Conservation (phyloP, 2,888 invertebrate species). For the Dichetophora obliterata region DNA sequence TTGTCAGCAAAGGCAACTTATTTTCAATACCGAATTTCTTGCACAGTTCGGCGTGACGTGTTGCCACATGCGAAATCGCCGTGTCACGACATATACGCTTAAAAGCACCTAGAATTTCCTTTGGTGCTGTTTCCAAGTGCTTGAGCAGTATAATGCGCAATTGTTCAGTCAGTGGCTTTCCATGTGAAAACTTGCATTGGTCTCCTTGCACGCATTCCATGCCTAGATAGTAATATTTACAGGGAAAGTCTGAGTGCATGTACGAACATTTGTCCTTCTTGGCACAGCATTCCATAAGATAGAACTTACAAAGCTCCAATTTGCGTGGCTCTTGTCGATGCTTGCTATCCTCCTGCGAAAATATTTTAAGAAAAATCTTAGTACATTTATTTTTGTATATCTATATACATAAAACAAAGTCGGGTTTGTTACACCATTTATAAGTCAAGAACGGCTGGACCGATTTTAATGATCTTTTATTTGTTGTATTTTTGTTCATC, state of each 20-base stretch:
- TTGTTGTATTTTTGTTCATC: too few relatives aligned
- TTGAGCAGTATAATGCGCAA: constrained; percentile 76
- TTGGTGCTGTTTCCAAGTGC: constrained; percentile 91
- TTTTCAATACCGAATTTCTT: constrained; percentile 68
- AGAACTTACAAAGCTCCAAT: constrained; percentile 96
- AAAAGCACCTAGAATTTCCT: constrained; percentile 91
- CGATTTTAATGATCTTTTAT: too few relatives aligned
- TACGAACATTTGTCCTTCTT: constrained; percentile 96
- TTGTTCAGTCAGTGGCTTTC: constrained; percentile 85
- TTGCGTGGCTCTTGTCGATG: constrained; percentile 90
- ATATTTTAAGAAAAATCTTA: neutral
- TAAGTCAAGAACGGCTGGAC: too few relatives aligned
- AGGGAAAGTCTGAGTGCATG: constrained; percentile 97
- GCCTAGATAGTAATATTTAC: constrained; percentile 96
- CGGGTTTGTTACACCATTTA: too few relatives aligned
- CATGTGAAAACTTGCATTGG: constrained; percentile 96
- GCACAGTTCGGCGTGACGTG: constrained; percentile 71
- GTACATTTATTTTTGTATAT: too few relatives aligned
- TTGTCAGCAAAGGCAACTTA: constrained; percentile 53
- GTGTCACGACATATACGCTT: constrained; percentile 85
- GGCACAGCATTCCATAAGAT: constrained; percentile 92
- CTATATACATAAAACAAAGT: too few relatives aligned
- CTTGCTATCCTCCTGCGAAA: constrained; percentile 79
- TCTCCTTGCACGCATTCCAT: constrained; percentile 85
- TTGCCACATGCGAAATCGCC: constrained; percentile 73